Evolutionary conservation across 1,140 invertebrate genomes (phyloP).

Genomic region (Drosophila sp.): DNA sequence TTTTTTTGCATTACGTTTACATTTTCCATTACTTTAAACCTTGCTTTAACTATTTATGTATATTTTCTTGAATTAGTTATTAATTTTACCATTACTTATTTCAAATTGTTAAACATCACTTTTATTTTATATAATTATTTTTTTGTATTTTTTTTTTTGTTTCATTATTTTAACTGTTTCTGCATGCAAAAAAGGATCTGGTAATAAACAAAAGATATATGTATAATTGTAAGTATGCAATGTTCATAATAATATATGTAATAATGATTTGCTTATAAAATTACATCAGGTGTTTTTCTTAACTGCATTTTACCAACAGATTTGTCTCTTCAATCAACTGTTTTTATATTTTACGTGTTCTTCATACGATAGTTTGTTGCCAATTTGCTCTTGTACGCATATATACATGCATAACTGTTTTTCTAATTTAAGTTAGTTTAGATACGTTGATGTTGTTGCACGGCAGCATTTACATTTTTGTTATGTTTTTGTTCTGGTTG

Average conservation of each 20-base stretch:
- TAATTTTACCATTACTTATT: slow-evolving; percentile 65
- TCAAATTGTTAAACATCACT: slow-evolving; percentile 62
- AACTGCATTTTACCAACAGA: slow-evolving; percentile 47
- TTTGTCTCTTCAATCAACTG: slow-evolving; percentile 24
- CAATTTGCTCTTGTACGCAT: slow-evolving; percentile 11
- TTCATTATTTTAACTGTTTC: slow-evolving; percentile 38
- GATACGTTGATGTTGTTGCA: slow-evolving; percentile 32
- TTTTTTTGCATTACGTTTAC: slow-evolving; percentile 58
- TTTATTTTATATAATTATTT: slow-evolving; percentile 30
- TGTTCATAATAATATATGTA: slow-evolving; percentile 53
- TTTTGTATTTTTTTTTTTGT: slow-evolving; percentile 21
- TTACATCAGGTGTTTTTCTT: slow-evolving; percentile 73
- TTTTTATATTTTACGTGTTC: slow-evolving; percentile 1
- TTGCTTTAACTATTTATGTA: slow-evolving; percentile 66
- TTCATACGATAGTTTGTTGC: slow-evolving; percentile 12
- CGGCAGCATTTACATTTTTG: slow-evolving; percentile 3
- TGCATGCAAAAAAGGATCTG: slow-evolving; percentile 46
- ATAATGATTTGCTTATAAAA: slow-evolving; percentile 68
- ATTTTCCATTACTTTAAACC: slow-evolving; percentile 59
- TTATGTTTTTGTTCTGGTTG: slow-evolving; percentile 17
- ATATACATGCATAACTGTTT: slow-evolving; percentile 36
- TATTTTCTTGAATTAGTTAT: slow-evolving; percentile 67
- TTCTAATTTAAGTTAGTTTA: slow-evolving; percentile 9
- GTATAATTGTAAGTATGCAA: slow-evolving; percentile 41
- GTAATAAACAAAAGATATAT: slow-evolving; percentile 44